These are phyloP conservation scores for Atherinomorus stipes DNA, from an alignment of 2,113 vertebrate species.

Conservation along the genomic window DNA sequence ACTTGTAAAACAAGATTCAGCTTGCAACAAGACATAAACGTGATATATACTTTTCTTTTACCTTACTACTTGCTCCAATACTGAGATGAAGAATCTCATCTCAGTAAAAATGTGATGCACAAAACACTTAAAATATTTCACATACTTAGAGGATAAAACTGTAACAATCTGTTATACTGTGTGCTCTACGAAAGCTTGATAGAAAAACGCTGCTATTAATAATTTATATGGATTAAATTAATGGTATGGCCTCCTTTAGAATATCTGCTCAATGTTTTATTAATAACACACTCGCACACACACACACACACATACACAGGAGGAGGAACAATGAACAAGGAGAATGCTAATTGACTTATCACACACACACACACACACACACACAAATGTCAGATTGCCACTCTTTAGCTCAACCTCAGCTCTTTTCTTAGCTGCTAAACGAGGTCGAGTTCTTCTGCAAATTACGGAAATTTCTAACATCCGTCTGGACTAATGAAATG, in stretches of 20 bases:
- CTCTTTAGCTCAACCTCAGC: conserved; percentile 58
- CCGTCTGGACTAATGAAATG: not conserved
- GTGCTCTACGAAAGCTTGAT: conserved; percentile 8
- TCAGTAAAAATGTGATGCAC: not conserved
- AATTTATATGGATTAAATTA: conserved; percentile 56
- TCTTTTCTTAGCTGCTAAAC: conserved; percentile 38
- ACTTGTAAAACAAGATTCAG: conserved; percentile 47
- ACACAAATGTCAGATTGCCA: conserved; percentile 56
- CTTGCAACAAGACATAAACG: conserved; percentile 18
- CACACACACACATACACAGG: conserved; percentile 13
- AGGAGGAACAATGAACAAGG: conserved; percentile 55
- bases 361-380: conserved; percentile 33
- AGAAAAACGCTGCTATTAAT: conserved; percentile 27
- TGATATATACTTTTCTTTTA: conserved; percentile 2
- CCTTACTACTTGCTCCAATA: not conserved
- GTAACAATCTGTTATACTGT: not conserved
- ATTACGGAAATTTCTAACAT: not conserved
- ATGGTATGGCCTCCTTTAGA: conserved; percentile 56
- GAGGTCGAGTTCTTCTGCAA: not conserved
- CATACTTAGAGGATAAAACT: not conserved
- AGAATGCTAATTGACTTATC: conserved; percentile 65
- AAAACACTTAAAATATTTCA: conserved; percentile 1
- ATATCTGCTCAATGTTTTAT: conserved; percentile 70
- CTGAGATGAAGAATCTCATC: not conserved
- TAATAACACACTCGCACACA: conserved; percentile 55